Conservation (phyloP, 2,888 invertebrate genomes). For the Xylophagus ater region DNA sequence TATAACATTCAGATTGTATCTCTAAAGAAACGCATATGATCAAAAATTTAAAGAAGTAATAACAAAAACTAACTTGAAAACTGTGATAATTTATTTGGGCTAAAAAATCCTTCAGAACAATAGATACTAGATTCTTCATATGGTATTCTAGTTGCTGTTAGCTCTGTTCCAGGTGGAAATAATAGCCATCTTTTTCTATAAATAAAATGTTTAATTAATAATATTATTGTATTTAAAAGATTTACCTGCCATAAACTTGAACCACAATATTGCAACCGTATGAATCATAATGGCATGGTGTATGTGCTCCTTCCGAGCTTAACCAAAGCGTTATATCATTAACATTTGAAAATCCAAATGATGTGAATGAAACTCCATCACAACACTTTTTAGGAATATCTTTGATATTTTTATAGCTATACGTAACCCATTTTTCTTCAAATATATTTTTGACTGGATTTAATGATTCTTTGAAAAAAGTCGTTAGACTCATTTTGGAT, state of each 20-base stretch:
- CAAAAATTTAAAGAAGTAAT: constrained; percentile 11
- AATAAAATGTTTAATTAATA: constrained; percentile 9
- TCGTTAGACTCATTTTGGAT: constrained; percentile 47
- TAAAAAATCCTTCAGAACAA: constrained; percentile 69
- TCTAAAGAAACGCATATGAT: constrained; percentile 11
- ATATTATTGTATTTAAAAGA: neutral
- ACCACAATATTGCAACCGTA: constrained; percentile 89
- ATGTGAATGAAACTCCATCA: constrained; percentile 49
- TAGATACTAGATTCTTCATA: constrained; percentile 96
- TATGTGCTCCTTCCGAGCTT: constrained; percentile 76
- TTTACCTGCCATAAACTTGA: constrained; percentile 75
- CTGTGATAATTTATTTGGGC: constrained; percentile 44
- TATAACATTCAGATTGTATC: constrained; percentile 39
- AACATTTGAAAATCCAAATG: constrained; percentile 60
- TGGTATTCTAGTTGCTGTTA: constrained; percentile 76
- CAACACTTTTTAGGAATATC: constrained; percentile 26
- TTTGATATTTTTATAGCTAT: constrained; percentile 28
- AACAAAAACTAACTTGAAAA: constrained; percentile 38
- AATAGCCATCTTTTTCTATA: constrained; percentile 81
- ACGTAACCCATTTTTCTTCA: constrained; percentile 33
- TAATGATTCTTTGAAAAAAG: constrained; percentile 45
- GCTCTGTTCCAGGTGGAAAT: constrained; percentile 66
- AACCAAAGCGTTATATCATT: constrained; percentile 77
- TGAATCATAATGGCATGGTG: constrained; percentile 88
- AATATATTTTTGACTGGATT: constrained; percentile 40